Conservation (phyloP, 2,113 vertebrate species). For the Cyphomyrus discorhynchus region DNA sequence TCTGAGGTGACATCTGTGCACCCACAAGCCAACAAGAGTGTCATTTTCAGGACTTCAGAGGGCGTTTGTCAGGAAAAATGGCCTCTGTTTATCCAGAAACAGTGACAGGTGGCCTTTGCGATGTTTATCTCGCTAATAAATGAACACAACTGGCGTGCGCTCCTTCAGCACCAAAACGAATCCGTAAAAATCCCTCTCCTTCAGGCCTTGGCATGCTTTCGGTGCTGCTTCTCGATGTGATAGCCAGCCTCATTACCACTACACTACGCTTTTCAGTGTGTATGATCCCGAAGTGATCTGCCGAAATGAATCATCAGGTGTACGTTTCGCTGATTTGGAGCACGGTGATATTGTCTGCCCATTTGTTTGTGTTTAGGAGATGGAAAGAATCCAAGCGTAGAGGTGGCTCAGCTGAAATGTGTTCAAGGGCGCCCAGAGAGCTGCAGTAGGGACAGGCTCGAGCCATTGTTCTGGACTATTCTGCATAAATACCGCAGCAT, state of each 20-base stretch:
- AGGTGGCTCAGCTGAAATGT: not conserved
- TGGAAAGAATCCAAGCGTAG: not conserved
- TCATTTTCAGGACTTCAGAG: not conserved
- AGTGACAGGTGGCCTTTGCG: not conserved
- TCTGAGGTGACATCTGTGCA: not conserved
- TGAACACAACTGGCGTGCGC: not conserved
- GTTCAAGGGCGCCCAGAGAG: not conserved
- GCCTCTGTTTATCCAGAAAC: not conserved
- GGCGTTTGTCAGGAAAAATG: not conserved
- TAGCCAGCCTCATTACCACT: not conserved
- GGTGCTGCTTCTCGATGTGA: not conserved
- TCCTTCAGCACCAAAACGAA: not conserved
- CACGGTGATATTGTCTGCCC: not conserved
- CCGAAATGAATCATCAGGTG: not conserved
- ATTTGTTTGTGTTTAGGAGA: not conserved
- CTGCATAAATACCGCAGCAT: not conserved
- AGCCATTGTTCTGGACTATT: not conserved
- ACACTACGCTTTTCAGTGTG: not conserved
- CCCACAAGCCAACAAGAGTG: not conserved
- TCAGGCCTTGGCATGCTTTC: not conserved
- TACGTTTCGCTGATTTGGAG: not conserved
- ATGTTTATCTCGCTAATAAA: not conserved
- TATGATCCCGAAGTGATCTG: not conserved
- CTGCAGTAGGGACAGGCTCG: not conserved
- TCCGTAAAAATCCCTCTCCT: not conserved